phyloP scores from a whole-genome alignment of 2,888 invertebrate genomes.

The Vanessa cardui region DNA sequence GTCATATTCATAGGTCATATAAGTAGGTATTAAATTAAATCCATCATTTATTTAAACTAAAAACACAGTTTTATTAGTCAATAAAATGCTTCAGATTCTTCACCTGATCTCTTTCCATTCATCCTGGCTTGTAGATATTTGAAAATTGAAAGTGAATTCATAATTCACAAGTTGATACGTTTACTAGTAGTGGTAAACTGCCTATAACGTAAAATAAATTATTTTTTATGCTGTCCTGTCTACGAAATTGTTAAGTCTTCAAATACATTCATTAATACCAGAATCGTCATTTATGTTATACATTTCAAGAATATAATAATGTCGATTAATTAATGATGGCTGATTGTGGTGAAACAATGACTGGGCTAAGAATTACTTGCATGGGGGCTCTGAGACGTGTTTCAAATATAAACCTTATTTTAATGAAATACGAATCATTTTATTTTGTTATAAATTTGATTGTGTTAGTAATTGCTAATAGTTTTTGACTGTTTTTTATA shows the following conservation, averaged over 20 bases:
- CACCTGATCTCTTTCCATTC: too few relatives aligned
- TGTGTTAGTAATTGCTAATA: not conserved
- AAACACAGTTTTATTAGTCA: too few relatives aligned
- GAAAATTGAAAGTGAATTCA: too few relatives aligned
- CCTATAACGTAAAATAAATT: not conserved
- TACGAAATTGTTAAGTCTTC: slow-evolving; percentile 46
- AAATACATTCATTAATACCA: slow-evolving; percentile 56
- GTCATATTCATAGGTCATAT: too few relatives aligned
- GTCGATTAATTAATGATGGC: slow-evolving; percentile 76
- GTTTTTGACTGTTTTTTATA: too few relatives aligned
- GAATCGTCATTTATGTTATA: slow-evolving; percentile 64
- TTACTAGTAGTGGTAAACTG: too few relatives aligned
- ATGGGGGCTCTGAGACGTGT: slow-evolving; percentile 49
- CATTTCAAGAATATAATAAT: slow-evolving; percentile 73
- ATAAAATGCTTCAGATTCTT: too few relatives aligned
- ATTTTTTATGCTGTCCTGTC: slow-evolving; percentile 43
- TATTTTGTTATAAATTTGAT: not conserved
- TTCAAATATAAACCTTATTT: slow-evolving; percentile 14
- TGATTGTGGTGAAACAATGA: slow-evolving; percentile 72
- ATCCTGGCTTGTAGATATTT: too few relatives aligned
- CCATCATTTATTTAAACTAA: too few relatives aligned
- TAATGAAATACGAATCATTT: not conserved
- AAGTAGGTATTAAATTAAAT: too few relatives aligned
- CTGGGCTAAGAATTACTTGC: slow-evolving; percentile 51
- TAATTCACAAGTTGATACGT: too few relatives aligned